A percentile compares a stretch with the other conserved stretches of the same genome.
Evolutionary conservation across 2,113 vertebrate genomes (phyloP).

Genomic region (Elgaria multicarinata): DNA sequence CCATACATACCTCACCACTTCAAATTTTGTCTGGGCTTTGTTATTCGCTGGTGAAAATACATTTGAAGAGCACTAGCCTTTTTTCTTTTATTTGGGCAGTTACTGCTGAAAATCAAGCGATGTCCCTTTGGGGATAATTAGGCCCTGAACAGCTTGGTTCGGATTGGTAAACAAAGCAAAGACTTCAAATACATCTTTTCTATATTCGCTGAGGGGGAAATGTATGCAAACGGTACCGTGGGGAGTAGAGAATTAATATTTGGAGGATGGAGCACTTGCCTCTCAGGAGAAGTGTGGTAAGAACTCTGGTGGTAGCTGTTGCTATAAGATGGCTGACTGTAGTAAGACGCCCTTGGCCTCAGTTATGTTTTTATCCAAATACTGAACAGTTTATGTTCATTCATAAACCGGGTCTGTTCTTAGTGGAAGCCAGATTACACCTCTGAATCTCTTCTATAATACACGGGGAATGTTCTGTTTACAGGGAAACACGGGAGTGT

Average conservation of each 20-base stretch:
- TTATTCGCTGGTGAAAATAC: too few relatives aligned
- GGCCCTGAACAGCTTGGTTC: neutral
- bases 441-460: neutral
- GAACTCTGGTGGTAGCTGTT: neutral
- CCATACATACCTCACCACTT: too few relatives aligned
- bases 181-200: neutral
- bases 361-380: neutral
- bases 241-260: neutral
- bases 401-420: neutral
- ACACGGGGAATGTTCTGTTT: neutral
- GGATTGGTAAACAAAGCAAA: neutral
- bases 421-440: neutral
- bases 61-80: neutral
- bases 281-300: neutral
- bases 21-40: neutral
- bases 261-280: neutral
- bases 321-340: too few relatives aligned
- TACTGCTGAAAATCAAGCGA: neutral
- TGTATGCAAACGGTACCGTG: neutral
- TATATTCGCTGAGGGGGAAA: neutral
- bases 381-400: neutral
- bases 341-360: too few relatives aligned
- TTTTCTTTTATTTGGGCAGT: neutral
- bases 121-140: neutral
- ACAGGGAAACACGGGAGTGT: too few relatives aligned